Percentiles rank a stretch among this genome's conserved stretches.
These are phyloP conservation scores for Drosophila nigrodunni DNA, from an alignment of 1,140 invertebrate species.

Conservation along the genomic window DNA sequence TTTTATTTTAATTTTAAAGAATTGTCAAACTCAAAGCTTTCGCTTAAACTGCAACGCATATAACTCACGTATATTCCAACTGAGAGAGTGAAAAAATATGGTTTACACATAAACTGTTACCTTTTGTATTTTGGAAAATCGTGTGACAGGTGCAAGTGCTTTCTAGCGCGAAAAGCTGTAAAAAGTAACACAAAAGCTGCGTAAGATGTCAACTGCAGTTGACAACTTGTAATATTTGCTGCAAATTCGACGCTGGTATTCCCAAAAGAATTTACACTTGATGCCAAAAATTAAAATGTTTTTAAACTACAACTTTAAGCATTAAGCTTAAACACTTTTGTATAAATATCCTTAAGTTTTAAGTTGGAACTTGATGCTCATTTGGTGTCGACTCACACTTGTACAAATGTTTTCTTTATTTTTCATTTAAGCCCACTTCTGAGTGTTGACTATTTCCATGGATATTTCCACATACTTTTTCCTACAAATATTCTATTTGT, in stretches of 20 bases:
- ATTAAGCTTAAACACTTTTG: background rate
- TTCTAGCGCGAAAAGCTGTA: constrained; percentile 39
- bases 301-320: constrained; percentile 1
- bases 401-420: background rate
- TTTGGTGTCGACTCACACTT: background rate
- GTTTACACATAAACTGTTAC: background rate
- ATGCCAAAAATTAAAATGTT: background rate
- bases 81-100: background rate
- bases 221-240: constrained; percentile 25
- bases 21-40: background rate
- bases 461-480: background rate
- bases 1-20: no score
- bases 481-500: constrained; percentile 44
- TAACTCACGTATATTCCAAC: no score
- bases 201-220: constrained; percentile 70
- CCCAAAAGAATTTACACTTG: constrained; percentile 1
- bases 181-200: constrained; percentile 63
- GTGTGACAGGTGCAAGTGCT: constrained; percentile 23
- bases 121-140: constrained; percentile 5
- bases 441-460: constrained; percentile 48
- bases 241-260: constrained; percentile 27
- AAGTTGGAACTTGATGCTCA: background rate
- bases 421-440: background rate
- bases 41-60: background rate
- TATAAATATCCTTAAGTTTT: no score